Evolutionary conservation across 2,888 invertebrate genomes (phyloP).

Genomic region (Heliconius cydno): DNA sequence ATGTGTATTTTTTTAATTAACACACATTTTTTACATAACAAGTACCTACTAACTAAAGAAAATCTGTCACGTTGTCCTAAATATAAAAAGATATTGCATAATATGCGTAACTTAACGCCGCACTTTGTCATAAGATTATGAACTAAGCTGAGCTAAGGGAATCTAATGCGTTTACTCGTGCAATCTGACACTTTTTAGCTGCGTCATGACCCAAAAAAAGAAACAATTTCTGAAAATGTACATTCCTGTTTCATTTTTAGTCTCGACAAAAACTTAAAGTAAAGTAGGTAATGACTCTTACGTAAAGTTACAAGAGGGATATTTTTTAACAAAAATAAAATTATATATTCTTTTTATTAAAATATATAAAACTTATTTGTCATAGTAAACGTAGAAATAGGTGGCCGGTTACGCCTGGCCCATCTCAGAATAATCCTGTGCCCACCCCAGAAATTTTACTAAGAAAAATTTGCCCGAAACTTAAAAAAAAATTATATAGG

Average conservation of each 20-base stretch:
- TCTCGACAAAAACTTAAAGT: slow-evolving; percentile 15
- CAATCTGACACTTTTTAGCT: background rate
- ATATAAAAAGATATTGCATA: background rate
- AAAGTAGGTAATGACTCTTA: slow-evolving; percentile 17
- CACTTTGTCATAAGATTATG: background rate
- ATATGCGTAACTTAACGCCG: background rate
- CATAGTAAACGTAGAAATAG: no score
- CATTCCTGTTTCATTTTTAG: slow-evolving; percentile 6
- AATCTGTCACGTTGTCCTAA: background rate
- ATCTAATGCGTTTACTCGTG: no score
- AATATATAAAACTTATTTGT: background rate
- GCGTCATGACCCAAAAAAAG: background rate
- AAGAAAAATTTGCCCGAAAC: no score
- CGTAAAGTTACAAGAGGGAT: background rate
- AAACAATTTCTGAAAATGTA: background rate
- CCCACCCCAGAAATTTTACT: no score
- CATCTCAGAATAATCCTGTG: no score
- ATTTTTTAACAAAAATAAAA: background rate
- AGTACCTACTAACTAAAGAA: background rate
- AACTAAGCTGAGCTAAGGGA: no score
- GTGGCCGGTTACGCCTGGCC: no score
- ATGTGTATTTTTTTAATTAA: background rate
- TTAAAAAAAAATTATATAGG: no score
- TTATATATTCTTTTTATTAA: background rate
- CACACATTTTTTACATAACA: background rate